These are phyloP conservation scores for Takifugu ocellatus DNA, from an alignment of 2,797 vertebrate genomes.

Conservation along the genomic window DNA sequence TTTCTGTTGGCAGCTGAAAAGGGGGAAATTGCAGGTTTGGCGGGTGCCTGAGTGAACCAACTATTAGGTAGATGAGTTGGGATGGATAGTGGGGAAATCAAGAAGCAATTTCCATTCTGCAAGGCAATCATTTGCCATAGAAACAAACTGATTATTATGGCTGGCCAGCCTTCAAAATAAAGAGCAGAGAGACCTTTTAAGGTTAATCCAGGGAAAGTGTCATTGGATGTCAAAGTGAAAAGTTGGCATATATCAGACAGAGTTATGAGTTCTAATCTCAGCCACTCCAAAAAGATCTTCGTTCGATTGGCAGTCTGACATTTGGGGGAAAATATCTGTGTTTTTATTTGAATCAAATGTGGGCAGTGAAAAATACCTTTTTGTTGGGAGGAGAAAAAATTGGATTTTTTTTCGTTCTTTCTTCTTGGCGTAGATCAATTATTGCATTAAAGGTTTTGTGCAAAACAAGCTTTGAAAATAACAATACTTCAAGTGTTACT, in stretches of 20 bases:
- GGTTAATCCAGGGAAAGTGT: slow-evolving; percentile 3
- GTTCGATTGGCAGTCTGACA: background rate
- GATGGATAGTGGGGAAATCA: slow-evolving; percentile 18
- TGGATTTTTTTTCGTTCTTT: no score
- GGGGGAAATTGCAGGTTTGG: slow-evolving; percentile 37
- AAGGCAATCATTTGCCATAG: slow-evolving; percentile 30
- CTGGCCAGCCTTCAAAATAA: slow-evolving; percentile 7
- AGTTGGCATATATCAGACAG: background rate
- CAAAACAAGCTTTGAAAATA: no score
- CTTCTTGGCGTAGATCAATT: no score
- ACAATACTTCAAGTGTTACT: no score
- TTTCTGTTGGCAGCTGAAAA: slow-evolving; percentile 41
- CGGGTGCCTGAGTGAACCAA: slow-evolving; percentile 24
- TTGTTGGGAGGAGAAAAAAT: no score
- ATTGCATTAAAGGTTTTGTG: no score
- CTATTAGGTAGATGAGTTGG: slow-evolving; percentile 33
- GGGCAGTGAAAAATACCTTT: background rate
- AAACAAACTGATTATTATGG: slow-evolving; percentile 21
- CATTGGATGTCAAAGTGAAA: background rate
- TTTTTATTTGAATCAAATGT: background rate
- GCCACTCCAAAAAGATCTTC: background rate
- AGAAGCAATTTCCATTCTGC: slow-evolving; percentile 28
- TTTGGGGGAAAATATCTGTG: background rate
- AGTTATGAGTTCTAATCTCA: background rate
- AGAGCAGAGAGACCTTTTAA: slow-evolving; percentile 2